phyloP scores from a whole-genome alignment of 2,888 invertebrate genomes.

The Branchellion lobata region DNA sequence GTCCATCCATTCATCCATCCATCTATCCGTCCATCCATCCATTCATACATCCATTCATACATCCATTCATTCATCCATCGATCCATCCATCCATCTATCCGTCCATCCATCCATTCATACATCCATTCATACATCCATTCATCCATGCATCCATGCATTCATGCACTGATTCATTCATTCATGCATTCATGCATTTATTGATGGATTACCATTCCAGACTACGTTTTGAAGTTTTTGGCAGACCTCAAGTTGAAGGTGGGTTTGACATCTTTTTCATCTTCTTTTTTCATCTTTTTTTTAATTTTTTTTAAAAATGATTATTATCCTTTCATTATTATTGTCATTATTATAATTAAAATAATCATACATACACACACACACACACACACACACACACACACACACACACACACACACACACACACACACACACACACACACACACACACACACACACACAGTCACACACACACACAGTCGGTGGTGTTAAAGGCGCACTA shows the following conservation, averaged over 20 bases:
- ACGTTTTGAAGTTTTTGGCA: too few species aligned
- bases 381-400: conserved; percentile 23
- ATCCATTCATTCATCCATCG: neutral
- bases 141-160: conserved; percentile 4
- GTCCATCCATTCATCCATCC: too few species aligned
- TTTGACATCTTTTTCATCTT: too few species aligned
- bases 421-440: conserved; percentile 32
- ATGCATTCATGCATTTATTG: too few species aligned
- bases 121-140: conserved; percentile 11
- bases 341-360: too few species aligned
- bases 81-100: neutral
- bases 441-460: conserved; percentile 37
- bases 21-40: too few species aligned
- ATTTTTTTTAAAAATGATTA: neutral
- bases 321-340: too few species aligned
- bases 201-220: too few species aligned
- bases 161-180: too few species aligned
- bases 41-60: neutral
- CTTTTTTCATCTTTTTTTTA: too few species aligned
- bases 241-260: too few species aligned
- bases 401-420: conserved; percentile 16
- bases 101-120: neutral
- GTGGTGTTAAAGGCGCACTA: neutral
- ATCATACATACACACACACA: conserved; percentile 22
- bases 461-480: conserved; percentile 11